Evolutionary conservation across 2,888 invertebrate genomes (phyloP), one percentile per base, ranked within the genome.

Genomic region (Dioctria rufipes): DNA sequence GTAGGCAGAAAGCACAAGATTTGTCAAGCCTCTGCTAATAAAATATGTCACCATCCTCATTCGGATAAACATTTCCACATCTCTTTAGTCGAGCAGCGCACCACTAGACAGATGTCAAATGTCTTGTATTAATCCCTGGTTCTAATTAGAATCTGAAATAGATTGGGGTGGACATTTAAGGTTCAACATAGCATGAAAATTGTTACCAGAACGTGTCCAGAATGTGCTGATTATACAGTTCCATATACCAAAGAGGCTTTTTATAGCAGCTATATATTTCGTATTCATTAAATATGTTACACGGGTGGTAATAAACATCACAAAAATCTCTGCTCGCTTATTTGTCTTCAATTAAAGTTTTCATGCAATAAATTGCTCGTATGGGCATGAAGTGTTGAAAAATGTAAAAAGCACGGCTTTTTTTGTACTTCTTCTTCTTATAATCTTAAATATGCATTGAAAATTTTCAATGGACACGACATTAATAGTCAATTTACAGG

Each of bases 91-190:
- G 25, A 25, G 25, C 25, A 25, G 25, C 25, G 25, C 25, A 25
- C 25, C 25, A 25, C 60, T 39, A n/a, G 60, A 75, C 75, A 75
- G 75, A 75, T 75, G 75, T 75, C 75, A 75, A 61, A 42, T 39
- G 75, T 25, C 60, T 37, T 40, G 61, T 58, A 49, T 25, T 75
- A 75, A 75, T 75, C 46, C 46, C 13, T 60, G 75, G 43, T 39
- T 75, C 49, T 75, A 75, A 75, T 75, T 75, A 75, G 75, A 61
- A 75, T 61, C 75, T 40, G 60, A 75, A 61, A 75, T 75, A 75
- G 75, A 75, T 75, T 75, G 43, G 75, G 60, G 75, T 61, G 60
- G 75, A 75, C 60, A 42, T 60, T 40, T 9, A 75, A 42, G 8
- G 60, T 54, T 54, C 54, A 13, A 42, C n/a, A 58, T n/a, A 73